Evolutionary conservation across 1,140 invertebrate genomes (phyloP).

Genomic region (Aporrectodea caliginosa): DNA sequence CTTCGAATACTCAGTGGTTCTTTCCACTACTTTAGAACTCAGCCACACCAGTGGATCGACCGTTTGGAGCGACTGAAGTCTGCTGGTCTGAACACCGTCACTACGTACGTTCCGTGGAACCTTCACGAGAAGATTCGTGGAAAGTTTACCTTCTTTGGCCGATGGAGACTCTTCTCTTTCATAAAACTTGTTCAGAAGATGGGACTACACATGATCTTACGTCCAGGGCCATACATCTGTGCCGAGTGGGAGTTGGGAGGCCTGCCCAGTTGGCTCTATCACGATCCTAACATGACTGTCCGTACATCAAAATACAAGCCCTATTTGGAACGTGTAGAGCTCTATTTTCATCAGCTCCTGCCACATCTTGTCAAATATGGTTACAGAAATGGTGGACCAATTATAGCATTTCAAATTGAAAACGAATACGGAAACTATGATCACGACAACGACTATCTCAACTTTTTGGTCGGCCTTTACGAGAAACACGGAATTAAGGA

Average conservation of each 20-base stretch:
- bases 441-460: conserved; percentile 4
- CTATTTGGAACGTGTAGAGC: conserved; percentile 59
- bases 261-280: conserved; percentile 61
- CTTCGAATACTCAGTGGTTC: conserved; percentile 79
- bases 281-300: not conserved
- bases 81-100: conserved; percentile 69
- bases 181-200: conserved; percentile 71
- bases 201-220: conserved; percentile 72
- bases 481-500: conserved; percentile 48
- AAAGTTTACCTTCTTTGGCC: conserved; percentile 55
- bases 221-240: conserved; percentile 86
- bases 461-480: conserved; percentile 10
- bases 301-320: not conserved
- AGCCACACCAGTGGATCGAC: conserved; percentile 72
- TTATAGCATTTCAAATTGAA: conserved; percentile 70
- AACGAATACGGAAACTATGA: conserved; percentile 19
- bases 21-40: conserved; percentile 82
- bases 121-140: conserved; percentile 58
- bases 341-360: conserved; percentile 62
- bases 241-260: conserved; percentile 73
- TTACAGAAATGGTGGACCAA: conserved; percentile 66
- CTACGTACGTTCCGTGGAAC: conserved; percentile 61
- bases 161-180: conserved; percentile 67
- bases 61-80: conserved; percentile 71
- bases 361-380: conserved; percentile 58